A percentile compares a stretch with the other conserved stretches of the same genome.
These are phyloP conservation scores for Cebus imitator DNA, from an alignment of 2,113 vertebrate species.

Conservation along the genomic window DNA sequence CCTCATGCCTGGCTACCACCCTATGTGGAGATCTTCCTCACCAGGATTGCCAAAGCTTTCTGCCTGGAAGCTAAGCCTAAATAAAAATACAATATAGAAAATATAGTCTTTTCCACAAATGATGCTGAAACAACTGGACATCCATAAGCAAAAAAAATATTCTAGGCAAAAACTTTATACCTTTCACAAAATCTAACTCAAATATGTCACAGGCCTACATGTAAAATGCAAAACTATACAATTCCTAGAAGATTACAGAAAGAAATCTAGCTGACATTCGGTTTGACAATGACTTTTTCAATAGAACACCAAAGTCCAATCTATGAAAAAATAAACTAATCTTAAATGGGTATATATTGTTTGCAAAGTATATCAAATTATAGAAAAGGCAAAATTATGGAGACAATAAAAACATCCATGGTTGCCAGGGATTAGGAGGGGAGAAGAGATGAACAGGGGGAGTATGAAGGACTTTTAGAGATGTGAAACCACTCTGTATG, in stretches of 20 bases:
- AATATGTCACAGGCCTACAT: background rate
- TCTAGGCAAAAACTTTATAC: background rate
- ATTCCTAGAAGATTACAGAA: background rate
- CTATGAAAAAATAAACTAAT: background rate
- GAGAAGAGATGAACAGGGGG: background rate
- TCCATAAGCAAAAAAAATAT: background rate
- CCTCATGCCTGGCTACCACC: too few species aligned
- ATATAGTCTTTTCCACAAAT: background rate
- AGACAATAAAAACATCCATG: background rate
- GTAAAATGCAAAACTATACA: background rate
- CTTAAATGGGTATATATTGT: background rate
- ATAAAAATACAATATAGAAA: background rate
- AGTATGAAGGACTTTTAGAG: background rate
- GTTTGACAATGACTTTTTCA: background rate
- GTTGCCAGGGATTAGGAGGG: background rate
- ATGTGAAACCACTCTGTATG: background rate
- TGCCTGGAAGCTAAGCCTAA: background rate
- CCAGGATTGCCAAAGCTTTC: background rate
- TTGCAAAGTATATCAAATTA: background rate
- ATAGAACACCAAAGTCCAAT: background rate
- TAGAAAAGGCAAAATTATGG: background rate
- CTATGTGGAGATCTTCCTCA: background rate
- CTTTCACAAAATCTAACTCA: background rate
- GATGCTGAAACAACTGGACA: background rate
- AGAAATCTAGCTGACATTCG: background rate